Evolutionary conservation across 1,140 invertebrate genomes (phyloP).

Genomic region (Eupeodes corollae): DNA sequence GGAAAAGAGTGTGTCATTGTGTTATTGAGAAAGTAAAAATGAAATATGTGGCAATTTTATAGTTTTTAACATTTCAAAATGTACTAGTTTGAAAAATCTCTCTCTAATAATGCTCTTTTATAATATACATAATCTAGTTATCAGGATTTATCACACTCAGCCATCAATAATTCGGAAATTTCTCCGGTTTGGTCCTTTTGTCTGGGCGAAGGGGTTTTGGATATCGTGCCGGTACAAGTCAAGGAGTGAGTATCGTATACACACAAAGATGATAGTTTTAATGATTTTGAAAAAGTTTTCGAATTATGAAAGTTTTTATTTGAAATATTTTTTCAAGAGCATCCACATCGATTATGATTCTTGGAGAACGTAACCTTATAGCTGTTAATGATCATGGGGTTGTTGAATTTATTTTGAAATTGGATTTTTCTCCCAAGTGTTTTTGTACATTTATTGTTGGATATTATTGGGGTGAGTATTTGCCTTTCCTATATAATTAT

Average conservation of each 20-base stretch:
- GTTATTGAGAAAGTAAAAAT: background rate
- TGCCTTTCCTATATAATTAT: too few species aligned
- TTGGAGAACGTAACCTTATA: conserved; percentile 31
- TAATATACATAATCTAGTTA: conserved; percentile 25
- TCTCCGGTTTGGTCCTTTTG: conserved; percentile 31
- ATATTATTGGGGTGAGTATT: conserved; percentile 33
- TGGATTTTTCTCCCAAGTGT: conserved; percentile 33
- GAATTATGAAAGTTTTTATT: background rate
- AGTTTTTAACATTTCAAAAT: too few species aligned
- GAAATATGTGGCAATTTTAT: too few species aligned
- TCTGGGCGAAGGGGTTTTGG: conserved; percentile 29
- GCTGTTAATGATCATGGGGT: conserved; percentile 27
- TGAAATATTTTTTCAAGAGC: too few species aligned
- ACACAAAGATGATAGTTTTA: background rate
- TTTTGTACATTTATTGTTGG: conserved; percentile 31
- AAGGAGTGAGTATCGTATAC: conserved; percentile 20
- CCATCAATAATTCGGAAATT: conserved; percentile 22
- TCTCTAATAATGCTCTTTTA: too few species aligned
- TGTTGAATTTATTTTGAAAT: conserved; percentile 29
- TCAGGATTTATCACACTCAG: conserved; percentile 30
- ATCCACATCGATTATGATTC: conserved; percentile 25
- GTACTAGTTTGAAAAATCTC: background rate
- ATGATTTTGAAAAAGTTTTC: background rate
- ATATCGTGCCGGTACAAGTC: conserved; percentile 25
- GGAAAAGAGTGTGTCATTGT: too few species aligned